Evolutionary conservation across 2,113 vertebrate species (phyloP).

Genomic region (Cottus gobio): DNA sequence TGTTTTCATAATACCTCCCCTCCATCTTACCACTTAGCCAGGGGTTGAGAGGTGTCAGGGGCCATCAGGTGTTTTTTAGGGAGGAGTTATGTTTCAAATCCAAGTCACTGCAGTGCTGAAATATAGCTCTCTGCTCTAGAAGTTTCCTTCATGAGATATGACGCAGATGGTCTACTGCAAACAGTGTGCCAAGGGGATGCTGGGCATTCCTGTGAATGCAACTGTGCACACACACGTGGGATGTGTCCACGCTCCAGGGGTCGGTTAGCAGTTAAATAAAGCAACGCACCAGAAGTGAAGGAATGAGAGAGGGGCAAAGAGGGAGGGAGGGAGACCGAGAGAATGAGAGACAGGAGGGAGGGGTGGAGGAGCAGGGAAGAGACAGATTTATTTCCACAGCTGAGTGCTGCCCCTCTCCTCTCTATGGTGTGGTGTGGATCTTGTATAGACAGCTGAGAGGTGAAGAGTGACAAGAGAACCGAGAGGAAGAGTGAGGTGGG

Average conservation of each 20-base stretch:
- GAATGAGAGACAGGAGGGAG: constrained; percentile 53
- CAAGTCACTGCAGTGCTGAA: constrained; percentile 6
- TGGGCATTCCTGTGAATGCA: constrained; percentile 56
- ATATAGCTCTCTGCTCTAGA: constrained; percentile 16
- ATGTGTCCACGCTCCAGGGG: constrained; percentile 45
- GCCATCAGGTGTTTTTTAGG: constrained; percentile 51
- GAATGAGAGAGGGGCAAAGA: constrained; percentile 51
- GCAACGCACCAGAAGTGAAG: constrained; percentile 63
- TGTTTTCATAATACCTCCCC: constrained; percentile 42
- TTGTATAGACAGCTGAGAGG: constrained; percentile 40
- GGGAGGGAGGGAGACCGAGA: constrained; percentile 44
- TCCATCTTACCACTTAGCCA: constrained; percentile 49
- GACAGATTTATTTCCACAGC: constrained; percentile 82
- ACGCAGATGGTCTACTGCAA: constrained; percentile 28
- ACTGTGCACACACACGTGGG: constrained; percentile 49
- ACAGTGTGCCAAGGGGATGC: constrained; percentile 28
- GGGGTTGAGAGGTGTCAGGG: constrained; percentile 31
- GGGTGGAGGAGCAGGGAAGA: constrained; percentile 30
- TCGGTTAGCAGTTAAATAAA: constrained; percentile 73
- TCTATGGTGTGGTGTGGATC: constrained; percentile 41
- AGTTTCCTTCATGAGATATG: constrained; percentile 26
- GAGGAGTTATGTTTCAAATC: constrained; percentile 45
- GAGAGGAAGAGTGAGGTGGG: constrained; percentile 17
- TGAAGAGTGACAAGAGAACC: constrained; percentile 31
- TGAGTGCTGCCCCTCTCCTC: constrained; percentile 65